Conservation (phyloP, 2,113 vertebrate genomes). For the Plecturocebus donacophilus region DNA sequence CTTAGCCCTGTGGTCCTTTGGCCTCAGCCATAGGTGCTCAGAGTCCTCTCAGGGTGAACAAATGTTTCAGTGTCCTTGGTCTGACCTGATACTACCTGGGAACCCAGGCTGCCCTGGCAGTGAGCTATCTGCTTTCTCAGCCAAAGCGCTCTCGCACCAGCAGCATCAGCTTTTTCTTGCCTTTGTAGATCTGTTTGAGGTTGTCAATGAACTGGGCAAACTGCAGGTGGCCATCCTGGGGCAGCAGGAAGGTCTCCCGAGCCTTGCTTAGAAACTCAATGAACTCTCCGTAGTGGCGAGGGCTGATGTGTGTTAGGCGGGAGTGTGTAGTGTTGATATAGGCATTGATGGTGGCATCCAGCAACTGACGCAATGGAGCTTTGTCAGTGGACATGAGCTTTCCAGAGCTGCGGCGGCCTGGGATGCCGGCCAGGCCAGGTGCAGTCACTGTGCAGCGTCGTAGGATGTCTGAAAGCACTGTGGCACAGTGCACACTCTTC, state of each 20-base stretch:
- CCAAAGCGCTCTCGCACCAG: constrained; percentile 97
- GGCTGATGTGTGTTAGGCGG: constrained; percentile 98
- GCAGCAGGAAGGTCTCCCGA: constrained; percentile 96
- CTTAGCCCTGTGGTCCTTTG: constrained; percentile 79
- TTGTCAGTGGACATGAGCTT: constrained; percentile 99
- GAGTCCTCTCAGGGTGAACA: constrained; percentile 82
- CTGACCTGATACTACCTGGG: constrained; percentile 67
- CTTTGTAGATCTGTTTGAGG: constrained; percentile 99
- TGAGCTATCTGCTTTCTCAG: constrained; percentile 82
- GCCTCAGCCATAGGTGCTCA: constrained; percentile 82
- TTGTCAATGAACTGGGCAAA: constrained; percentile 99
- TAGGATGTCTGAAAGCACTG: constrained; percentile 97
- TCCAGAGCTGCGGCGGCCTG: constrained; percentile 96
- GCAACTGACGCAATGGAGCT: constrained; percentile 95
- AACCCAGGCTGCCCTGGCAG: constrained; percentile 75
- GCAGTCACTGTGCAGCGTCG: constrained; percentile 98
- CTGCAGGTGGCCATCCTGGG: constrained; percentile 97
- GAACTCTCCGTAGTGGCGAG: constrained; percentile 98
- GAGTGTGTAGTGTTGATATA: constrained; percentile 99
- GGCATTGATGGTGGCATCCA: constrained; percentile 97
- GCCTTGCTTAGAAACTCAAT: constrained; percentile 99
- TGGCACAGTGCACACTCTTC: constrained; percentile 98
- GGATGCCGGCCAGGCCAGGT: constrained; percentile 95
- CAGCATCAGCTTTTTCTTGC: constrained; percentile 99
- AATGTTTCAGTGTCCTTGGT: constrained; percentile 75